Percentiles rank a stretch among this genome's conserved stretches.
These are phyloP conservation scores for Heterodera filipjevi DNA, from an alignment of 2,888 invertebrate species.

Conservation along the genomic window DNA sequence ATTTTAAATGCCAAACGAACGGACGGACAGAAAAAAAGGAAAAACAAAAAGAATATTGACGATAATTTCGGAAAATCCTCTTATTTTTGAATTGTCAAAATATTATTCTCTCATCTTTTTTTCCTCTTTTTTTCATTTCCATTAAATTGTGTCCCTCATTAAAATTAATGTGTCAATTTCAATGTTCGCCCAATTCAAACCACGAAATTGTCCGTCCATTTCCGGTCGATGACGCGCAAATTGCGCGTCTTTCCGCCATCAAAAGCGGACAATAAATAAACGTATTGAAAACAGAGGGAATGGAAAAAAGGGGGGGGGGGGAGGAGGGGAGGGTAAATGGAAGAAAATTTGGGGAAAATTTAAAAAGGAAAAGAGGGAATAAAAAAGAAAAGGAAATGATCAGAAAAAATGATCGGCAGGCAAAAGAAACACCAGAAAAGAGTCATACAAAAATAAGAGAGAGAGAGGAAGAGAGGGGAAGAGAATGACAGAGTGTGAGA, in stretches of 20 bases:
- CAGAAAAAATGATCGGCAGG: no score
- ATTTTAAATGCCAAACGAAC: background rate
- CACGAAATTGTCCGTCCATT: background rate
- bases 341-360: background rate
- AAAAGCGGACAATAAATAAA: slow-evolving; percentile 1
- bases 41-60: background rate
- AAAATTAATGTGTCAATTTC: background rate
- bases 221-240: slow-evolving; percentile 9
- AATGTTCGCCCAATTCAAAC: slow-evolving; percentile 3
- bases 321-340: background rate
- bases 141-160: background rate
- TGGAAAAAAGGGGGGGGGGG: background rate
- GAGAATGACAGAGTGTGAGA: no score
- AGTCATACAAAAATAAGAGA: no score
- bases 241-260: slow-evolving; percentile 1
- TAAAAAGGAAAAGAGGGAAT: background rate
- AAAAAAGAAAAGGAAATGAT: no score
- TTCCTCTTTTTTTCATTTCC: background rate
- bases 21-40: background rate
- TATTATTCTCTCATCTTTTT: background rate
- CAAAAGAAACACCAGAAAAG: no score
- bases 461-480: no score
- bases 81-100: background rate
- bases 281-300: background rate
- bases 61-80: background rate